phyloP scores from a whole-genome alignment of 2,797 vertebrate species.

The Phrynocephalus vlangalii region DNA sequence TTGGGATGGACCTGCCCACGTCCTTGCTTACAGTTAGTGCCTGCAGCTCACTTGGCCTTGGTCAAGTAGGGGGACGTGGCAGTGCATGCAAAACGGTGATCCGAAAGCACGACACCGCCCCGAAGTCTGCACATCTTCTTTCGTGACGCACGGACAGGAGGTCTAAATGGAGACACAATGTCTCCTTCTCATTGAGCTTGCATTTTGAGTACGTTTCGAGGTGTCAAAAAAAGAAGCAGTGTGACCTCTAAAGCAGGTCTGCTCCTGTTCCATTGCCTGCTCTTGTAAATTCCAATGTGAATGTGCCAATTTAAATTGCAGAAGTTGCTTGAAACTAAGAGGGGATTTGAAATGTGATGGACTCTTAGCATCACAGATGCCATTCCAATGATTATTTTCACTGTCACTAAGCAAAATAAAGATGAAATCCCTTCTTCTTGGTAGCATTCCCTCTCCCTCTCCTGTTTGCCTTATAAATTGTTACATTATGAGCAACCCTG shows the following conservation, averaged over 20 bases:
- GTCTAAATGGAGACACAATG: neutral
- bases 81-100: conserved; percentile 6
- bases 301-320: neutral
- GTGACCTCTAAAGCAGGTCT: neutral
- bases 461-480: neutral
- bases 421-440: neutral
- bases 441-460: neutral
- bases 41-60: neutral
- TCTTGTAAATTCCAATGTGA: neutral
- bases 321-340: neutral
- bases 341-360: neutral
- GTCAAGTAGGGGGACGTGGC: neutral
- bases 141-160: neutral
- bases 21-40: neutral
- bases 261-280: neutral
- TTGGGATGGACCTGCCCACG: neutral
- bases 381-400: neutral
- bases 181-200: neutral
- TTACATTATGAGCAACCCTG: neutral
- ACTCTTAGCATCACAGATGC: neutral
- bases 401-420: neutral
- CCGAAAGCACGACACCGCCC: neutral
- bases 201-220: neutral
- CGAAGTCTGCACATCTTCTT: neutral
- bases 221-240: neutral